Evolutionary conservation across 2,113 vertebrate genomes (phyloP), one percentile per base, ranked within the genome.

Genomic region (Suncus etruscus): DNA sequence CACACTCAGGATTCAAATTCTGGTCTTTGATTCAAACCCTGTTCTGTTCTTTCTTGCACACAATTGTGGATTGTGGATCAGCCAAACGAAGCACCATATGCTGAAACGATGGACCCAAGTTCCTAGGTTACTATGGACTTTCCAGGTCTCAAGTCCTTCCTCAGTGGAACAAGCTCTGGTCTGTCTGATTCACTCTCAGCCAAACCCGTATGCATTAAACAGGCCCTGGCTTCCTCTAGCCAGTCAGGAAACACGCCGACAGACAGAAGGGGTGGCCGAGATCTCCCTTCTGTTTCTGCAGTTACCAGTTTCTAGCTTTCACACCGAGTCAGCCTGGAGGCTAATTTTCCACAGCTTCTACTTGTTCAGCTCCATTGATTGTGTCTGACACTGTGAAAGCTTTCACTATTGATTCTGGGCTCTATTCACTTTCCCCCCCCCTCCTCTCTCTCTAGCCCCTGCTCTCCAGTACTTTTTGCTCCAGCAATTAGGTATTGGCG

Each of bases 341-440:
- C 70, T 83, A 65, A 86, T 93, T 94, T 93, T 91, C 90, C 2
- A 8, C 94, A 83, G 94, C 90, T 90, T 81, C 92, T 82, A 16
- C 65, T 74, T 0, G 5, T 93, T 94, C 90, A 10, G 96, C 89
- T 84, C 83, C 91, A 96, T 97, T 95, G 90, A 87, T 85, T 93
- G 95, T 51, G 87, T 89, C 85, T 91, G 94, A 93, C 94, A 91
- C 96, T 50, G 86, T 92, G 95, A 94, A 95, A 86, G 95, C 93
- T 82, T 85, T 86, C 22, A 24, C 84, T 80, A 92, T 91, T 32
- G 92, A 93, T 94, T 92, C 86, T 14, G 47, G 83, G 79, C 75
- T 83, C 8, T 66, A 90, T 83, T 79, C 11, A 84, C 89, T 76
- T 74, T 69, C 3, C 0, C 2, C 14, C 2, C 14, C 1, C 20